phyloP scores from a whole-genome alignment of 2,888 invertebrate genomes.

The Brachylomia viminalis region DNA sequence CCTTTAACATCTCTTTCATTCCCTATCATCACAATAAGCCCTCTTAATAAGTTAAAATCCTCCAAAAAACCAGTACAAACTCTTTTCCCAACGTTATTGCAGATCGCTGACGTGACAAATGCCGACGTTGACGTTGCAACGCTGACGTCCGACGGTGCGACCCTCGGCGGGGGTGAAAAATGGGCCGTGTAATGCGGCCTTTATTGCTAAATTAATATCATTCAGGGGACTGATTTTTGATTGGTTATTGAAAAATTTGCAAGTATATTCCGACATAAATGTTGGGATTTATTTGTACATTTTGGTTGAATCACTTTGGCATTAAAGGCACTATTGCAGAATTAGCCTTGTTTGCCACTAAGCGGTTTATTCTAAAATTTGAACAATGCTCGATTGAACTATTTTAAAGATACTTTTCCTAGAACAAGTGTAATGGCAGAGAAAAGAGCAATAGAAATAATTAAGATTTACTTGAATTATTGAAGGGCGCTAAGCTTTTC shows the following conservation, averaged over 20 bases:
- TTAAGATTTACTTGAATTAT: too few relatives aligned
- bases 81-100: constrained; percentile 58
- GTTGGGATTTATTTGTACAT: constrained; percentile 1
- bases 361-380: neutral
- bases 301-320: constrained; percentile 6
- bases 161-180: constrained; percentile 74
- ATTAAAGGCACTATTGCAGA: neutral
- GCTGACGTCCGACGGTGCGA: constrained; percentile 55
- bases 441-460: neutral
- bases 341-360: neutral
- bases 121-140: constrained; percentile 71
- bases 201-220: constrained; percentile 78
- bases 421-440: neutral
- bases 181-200: constrained; percentile 72
- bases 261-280: constrained; percentile 42
- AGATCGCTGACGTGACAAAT: constrained; percentile 74
- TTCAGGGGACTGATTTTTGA: constrained; percentile 69
- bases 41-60: constrained; percentile 18
- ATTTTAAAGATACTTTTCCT: neutral
- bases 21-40: constrained; percentile 32
- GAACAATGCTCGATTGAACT: neutral
- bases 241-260: constrained; percentile 71
- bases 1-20: neutral
- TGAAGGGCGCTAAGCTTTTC: neutral
- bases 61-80: constrained; percentile 33